A percentile compares a stretch with the other conserved stretches of the same genome.
phyloP scores from a whole-genome alignment of 23 tunicate species.

The Styela plicata region DNA sequence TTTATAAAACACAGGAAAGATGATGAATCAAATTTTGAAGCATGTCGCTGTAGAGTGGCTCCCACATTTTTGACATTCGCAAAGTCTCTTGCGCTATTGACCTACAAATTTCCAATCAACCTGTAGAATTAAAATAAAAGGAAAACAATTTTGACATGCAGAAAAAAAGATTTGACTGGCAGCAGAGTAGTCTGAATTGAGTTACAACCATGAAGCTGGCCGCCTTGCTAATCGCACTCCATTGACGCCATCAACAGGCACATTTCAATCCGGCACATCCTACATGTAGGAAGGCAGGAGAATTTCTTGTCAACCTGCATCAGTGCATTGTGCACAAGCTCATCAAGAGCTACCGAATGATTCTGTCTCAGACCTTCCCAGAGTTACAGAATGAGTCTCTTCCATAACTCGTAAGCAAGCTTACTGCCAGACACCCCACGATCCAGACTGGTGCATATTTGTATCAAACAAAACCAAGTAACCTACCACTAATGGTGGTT shows the following conservation, averaged over 20 bases:
- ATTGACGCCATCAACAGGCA: constrained; percentile 8
- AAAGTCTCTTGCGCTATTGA: too few species aligned
- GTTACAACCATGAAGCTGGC: constrained; percentile 27
- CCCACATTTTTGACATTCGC: too few species aligned
- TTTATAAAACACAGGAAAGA: too few species aligned
- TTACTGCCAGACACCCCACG: constrained; percentile 16
- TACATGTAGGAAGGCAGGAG: not conserved
- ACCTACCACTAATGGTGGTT: not conserved
- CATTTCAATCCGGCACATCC: not conserved
- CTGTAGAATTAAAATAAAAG: too few species aligned
- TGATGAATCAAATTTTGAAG: too few species aligned
- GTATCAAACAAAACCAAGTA: not conserved
- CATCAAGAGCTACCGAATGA: constrained; percentile 15
- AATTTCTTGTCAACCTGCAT: not conserved
- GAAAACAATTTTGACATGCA: too few species aligned
- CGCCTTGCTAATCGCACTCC: constrained; percentile 36
- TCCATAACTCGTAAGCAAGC: constrained; percentile 22
- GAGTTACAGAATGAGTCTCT: constrained; percentile 6
- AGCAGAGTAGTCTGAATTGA: constrained; percentile 40
- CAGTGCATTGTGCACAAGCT: not conserved
- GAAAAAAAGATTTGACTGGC: not conserved
- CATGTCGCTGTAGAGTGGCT: too few species aligned
- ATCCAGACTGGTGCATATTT: not conserved
- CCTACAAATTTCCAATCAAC: too few species aligned
- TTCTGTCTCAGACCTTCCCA: constrained; percentile 40